Percentiles rank a stretch among this genome's conserved stretches.
Conservation (phyloP, 2,888 invertebrate genomes). For the Julus scandinavius region DNA sequence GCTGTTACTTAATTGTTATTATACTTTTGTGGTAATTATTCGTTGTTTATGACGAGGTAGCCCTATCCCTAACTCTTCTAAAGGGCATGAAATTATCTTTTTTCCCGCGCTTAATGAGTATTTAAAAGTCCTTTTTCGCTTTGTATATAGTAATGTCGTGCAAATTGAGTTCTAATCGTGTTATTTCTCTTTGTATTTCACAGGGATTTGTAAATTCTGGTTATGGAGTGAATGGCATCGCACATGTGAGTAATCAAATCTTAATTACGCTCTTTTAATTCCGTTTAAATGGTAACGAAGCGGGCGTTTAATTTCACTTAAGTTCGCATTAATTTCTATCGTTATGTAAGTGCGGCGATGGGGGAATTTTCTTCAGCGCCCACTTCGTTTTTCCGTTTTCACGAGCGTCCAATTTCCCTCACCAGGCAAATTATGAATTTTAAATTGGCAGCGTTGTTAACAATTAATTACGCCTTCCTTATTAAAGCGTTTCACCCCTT, state of each 20-base stretch:
- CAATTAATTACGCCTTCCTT: background rate
- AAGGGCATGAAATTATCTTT: background rate
- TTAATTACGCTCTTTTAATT: conserved; percentile 43
- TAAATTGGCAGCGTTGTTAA: background rate
- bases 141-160: background rate
- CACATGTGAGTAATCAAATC: conserved; percentile 73
- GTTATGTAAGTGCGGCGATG: background rate
- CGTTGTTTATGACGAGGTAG: background rate
- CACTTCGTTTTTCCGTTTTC: background rate
- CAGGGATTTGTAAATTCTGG: conserved; percentile 98
- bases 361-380: background rate
- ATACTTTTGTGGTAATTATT: background rate
- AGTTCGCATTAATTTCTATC: background rate
- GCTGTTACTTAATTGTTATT: no score
- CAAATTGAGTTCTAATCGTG: conserved; percentile 10
- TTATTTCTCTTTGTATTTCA: conserved; percentile 62
- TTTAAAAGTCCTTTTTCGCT: no score
- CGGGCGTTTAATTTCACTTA: conserved; percentile 7
- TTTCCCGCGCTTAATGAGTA: background rate
- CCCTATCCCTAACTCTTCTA: background rate
- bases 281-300: conserved; percentile 28
- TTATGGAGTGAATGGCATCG: conserved; percentile 96
- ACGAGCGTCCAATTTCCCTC: background rate
- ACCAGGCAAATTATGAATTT: conserved; percentile 1
- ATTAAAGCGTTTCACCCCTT: background rate